A percentile compares a stretch with the other conserved stretches of the same genome.
Evolutionary conservation across 1,140 invertebrate genomes (phyloP).

Genomic region (Anoplolepis gracilipes): DNA sequence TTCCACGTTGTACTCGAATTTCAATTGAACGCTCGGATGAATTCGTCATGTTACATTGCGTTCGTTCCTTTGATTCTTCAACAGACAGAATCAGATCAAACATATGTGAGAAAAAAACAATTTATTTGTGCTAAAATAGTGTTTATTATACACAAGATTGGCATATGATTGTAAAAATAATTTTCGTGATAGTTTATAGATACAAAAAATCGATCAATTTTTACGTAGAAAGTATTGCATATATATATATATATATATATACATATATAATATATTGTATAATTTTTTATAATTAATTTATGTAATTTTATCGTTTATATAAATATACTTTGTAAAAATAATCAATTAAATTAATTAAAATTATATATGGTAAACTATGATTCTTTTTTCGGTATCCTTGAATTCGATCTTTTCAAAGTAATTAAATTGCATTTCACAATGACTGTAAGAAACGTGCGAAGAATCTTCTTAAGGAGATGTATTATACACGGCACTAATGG

Average conservation of each 20-base stretch:
- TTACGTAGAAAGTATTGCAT: not conserved
- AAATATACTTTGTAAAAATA: too few relatives aligned
- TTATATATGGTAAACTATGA: not conserved
- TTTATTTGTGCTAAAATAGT: not conserved
- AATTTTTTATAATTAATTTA: not conserved
- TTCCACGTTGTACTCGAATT: slow-evolving; percentile 41
- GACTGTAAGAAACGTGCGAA: slow-evolving; percentile 44
- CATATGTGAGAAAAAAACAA: not conserved
- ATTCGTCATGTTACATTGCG: slow-evolving; percentile 32
- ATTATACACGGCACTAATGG: slow-evolving; percentile 37
- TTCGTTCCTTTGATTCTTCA: slow-evolving; percentile 7
- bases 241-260: not conserved
- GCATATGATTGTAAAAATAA: not conserved
- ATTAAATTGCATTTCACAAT: slow-evolving; percentile 47
- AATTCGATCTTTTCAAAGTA: slow-evolving; percentile 1
- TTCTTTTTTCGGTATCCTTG: not conserved
- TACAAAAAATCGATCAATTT: not conserved
- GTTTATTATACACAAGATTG: not conserved
- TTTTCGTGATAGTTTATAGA: not conserved
- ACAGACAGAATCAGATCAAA: not conserved
- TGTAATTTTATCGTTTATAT: slow-evolving; percentile 1
- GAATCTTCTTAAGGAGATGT: slow-evolving; percentile 51
- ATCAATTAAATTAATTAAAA: not conserved
- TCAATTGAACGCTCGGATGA: slow-evolving; percentile 34
- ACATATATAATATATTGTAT: not conserved